Base-by-base conservation (phyloP, 2,113 vertebrate genomes). In the Ictalurus punctatus region DNA sequence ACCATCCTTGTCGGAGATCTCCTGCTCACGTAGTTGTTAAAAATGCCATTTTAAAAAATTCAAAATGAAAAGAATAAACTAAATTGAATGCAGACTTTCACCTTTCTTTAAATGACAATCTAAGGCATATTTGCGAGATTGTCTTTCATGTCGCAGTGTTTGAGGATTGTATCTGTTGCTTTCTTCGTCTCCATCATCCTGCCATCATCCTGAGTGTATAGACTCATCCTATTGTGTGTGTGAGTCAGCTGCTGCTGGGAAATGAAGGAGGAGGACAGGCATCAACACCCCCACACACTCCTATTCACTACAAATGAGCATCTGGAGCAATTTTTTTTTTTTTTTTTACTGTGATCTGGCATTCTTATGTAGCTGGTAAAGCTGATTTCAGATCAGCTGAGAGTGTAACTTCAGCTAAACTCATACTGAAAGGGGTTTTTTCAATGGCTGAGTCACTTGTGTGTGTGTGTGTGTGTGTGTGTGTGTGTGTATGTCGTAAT, bases 111-210 rank as follows among this genome's bases (percentile, higher is more conserved):
- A 9, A 27, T 21, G 10, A 65, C 2, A 10, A 69, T 80, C 44
- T 34, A 37, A 81, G 17, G 44, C 86, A 81, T 13, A 30, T 67
- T 44, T 37, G 27, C 61, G 25, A 81, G 74, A 21, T 79, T 5
- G 30, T 34, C 7, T 40, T 54, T 37, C 59, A 52, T 40, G 59
- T 30, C 21, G 23, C 58, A 17, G 69, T 56, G 86, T 81, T 81
- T 63, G 23, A 63, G 37, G 21, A 58, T 63, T 79, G 76, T 37
- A 52, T 80, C 61, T 80, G 7, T 82, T 25, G 48, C 61, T 16
- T 85, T 76, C 63, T 88, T 78, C 37, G 52, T 87, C 86, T 80
- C 83, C 84, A 71, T 87, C 89, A 84, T 87, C 73, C 89, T 37
- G 7, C 83, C 83, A 67, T 52, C 40, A 48, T 48, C 44, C 44